Evolutionary conservation across 2,797 vertebrate species (phyloP), one percentile per base, ranked within the genome.

Genomic region (Sebastes variabilis): DNA sequence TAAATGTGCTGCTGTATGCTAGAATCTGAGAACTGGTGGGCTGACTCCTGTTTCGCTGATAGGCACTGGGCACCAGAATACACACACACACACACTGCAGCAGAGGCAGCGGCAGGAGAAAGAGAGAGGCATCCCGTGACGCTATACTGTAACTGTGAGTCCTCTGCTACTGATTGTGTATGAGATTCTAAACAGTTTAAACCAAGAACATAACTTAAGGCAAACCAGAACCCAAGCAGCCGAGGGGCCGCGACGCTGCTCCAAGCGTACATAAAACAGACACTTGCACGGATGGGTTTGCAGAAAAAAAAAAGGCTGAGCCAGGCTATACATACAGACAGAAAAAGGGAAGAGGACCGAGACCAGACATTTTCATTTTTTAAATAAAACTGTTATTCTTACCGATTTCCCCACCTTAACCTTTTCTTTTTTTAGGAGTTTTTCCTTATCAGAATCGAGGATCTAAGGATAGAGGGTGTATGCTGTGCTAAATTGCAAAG

Each of bases 1-100:
- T 68, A 88, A 93, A 93, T 92, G 91, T 93, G 93, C 92, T 92
- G 90, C 81, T 90, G 87, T 89, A 79, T 89, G 91, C 89, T 89
- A 88, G 90, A 93, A 93, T 89, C 72, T 84, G 88, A 92, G 90
- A 89, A 74, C 49, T 77, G 80, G 90, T 81, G 78, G 81, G 79
- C 83, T 88, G 87, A 91, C 79, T 91, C 89, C 69, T 83, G 89
- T 92, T 93, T 86, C 85, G 88, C 87, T 84, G 89, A 93, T 88
- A 84, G 79, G 87, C 83, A 86, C 64, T 14, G 75, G 83, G 85
- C 77, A 88, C 72, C 86, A 84, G 77, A 82, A 87, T 71, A 74
- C 77, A 81, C n/a, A 30, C 55, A 27, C 36, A 14, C 13, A 75
- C 73, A 56, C 4, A 36, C 74, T 82, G 85, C 83, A 79, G 85